phyloP scores from a whole-genome alignment of 2,888 invertebrate genomes.

The Listrodromus nycthemerus region DNA sequence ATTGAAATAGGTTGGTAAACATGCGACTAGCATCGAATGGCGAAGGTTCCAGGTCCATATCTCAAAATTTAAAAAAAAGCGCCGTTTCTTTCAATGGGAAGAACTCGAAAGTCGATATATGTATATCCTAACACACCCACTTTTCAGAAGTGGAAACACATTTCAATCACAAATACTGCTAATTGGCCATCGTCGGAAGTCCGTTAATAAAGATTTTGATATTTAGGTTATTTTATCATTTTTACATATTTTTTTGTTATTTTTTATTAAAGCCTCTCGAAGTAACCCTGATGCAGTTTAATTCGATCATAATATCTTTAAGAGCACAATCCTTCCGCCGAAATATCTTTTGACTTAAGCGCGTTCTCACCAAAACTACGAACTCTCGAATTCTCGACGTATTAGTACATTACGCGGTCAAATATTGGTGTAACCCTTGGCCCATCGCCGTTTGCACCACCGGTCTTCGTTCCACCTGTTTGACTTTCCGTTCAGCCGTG shows the following conservation, averaged over 20 bases:
- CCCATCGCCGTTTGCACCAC: constrained; percentile 27
- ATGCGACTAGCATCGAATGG: no score
- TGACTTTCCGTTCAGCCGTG: constrained; percentile 70
- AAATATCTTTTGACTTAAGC: not conserved
- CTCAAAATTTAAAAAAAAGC: no score
- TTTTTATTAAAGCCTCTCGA: not conserved
- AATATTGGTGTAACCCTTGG: constrained; percentile 76
- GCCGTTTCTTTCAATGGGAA: no score
- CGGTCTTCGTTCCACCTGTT: constrained; percentile 72
- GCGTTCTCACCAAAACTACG: constrained; percentile 31
- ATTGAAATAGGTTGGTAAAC: no score
- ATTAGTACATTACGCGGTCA: constrained; percentile 74
- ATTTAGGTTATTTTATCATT: not conserved
- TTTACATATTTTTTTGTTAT: not conserved
- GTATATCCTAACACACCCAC: no score
- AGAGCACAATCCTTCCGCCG: not conserved
- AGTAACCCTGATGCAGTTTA: not conserved
- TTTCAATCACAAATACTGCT: no score
- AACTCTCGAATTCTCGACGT: constrained; percentile 24
- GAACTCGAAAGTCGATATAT: no score
- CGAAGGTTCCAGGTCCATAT: no score
- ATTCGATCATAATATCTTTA: not conserved
- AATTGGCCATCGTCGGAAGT: not conserved
- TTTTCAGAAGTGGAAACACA: no score
- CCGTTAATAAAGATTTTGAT: not conserved